phyloP scores from a whole-genome alignment of 2,797 vertebrate genomes.

The Anniella stebbinsi region DNA sequence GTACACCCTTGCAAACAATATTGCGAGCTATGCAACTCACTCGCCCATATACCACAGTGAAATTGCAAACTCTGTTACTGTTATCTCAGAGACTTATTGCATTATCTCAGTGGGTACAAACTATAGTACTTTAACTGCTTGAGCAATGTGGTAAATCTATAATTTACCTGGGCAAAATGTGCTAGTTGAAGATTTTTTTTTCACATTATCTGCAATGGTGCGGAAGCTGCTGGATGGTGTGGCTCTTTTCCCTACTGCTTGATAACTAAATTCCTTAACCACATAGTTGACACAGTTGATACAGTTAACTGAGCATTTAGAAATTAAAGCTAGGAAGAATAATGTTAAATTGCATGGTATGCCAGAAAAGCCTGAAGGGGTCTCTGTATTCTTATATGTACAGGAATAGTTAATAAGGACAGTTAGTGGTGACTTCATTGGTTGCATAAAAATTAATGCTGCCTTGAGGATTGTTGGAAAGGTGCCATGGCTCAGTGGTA shows the following conservation, averaged over 20 bases:
- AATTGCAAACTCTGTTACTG: neutral
- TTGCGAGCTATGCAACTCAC: neutral
- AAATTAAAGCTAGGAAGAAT: too few relatives aligned
- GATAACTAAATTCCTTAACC: neutral
- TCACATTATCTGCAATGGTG: neutral
- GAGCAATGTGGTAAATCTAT: neutral
- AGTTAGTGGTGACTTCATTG: too few relatives aligned
- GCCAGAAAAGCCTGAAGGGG: too few relatives aligned
- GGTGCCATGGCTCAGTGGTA: too few relatives aligned
- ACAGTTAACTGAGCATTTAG: too few relatives aligned
- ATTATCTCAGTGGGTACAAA: neutral
- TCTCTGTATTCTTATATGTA: too few relatives aligned
- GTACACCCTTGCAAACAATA: neutral
- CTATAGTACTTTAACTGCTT: neutral
- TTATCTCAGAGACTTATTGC: constrained; percentile 1
- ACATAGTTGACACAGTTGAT: too few relatives aligned
- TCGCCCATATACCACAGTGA: too few relatives aligned
- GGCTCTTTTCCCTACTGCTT: neutral
- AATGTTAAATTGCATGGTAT: too few relatives aligned
- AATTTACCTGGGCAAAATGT: neutral
- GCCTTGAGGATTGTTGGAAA: too few relatives aligned
- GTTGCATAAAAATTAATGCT: too few relatives aligned
- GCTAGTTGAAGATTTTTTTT: neutral
- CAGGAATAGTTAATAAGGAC: too few relatives aligned
- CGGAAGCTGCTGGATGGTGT: neutral